Percentiles rank a stretch among this genome's conserved stretches.
These are phyloP conservation scores for Hippolais icterina DNA, from an alignment of 2,113 vertebrate genomes.

Conservation along the genomic window DNA sequence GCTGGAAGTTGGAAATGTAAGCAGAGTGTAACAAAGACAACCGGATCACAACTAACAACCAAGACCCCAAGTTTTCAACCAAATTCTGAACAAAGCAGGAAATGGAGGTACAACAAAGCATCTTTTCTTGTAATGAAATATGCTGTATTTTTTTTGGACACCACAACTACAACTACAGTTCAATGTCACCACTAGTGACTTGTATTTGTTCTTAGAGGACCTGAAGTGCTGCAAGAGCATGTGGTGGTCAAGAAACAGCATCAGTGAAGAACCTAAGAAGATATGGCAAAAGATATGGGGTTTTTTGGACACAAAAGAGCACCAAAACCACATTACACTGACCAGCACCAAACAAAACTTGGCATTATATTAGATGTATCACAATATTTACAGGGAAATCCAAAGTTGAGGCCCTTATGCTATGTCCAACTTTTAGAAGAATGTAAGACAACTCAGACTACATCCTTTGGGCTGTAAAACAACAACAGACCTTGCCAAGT, in stretches of 20 bases:
- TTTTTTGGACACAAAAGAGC: not conserved
- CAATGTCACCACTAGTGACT: not conserved
- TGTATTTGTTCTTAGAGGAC: not conserved
- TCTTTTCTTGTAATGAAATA: not conserved
- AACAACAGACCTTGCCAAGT: not conserved
- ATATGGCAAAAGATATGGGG: not conserved
- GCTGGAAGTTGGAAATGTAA: not conserved
- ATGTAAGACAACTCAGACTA: not conserved
- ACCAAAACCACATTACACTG: not conserved
- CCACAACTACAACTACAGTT: not conserved
- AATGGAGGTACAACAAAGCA: not conserved
- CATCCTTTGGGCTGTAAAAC: not conserved
- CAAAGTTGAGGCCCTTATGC: not conserved
- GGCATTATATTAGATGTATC: not conserved
- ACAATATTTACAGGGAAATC: not conserved
- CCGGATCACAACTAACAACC: not conserved
- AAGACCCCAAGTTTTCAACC: not conserved
- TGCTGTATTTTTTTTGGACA: not conserved
- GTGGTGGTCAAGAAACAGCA: not conserved
- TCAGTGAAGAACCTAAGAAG: not conserved
- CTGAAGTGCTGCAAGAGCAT: not conserved
- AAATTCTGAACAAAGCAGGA: not conserved
- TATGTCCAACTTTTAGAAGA: not conserved
- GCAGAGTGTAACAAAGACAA: not conserved
- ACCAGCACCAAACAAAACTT: not conserved